Evolutionary conservation across 2,113 vertebrate species (phyloP), one percentile per base, ranked within the genome.

Genomic region (Chrysemys picta): DNA sequence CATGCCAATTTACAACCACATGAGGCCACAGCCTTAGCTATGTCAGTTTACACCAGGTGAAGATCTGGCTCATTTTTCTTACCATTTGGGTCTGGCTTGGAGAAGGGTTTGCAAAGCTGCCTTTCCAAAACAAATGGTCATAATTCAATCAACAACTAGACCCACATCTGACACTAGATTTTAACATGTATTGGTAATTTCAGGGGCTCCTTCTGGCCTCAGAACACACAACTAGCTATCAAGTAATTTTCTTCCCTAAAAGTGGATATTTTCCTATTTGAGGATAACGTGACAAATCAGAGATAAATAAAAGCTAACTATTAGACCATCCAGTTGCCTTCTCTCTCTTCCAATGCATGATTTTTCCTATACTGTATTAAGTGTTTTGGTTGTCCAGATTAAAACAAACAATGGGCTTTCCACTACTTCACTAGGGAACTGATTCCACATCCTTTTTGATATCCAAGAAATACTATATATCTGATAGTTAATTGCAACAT

Each of bases 201-300:
- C 72, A 65, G 8, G 50, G 93, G 14, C 54, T 9, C 65, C 72
- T 87, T 45, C 17, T 75, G 72, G 35, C 82, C 87, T 92, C n/a
- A 83, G 52, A 92, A 91, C 25, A 85, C 7, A 25, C n/a, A 47
- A 2, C 9, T 12, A 49, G 16, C 80, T 93, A 65, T 72, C 53
- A 83, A 89, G 54, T 16, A 90, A 75, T 65, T 90, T 96, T 87
- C 54, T 94, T 54, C 80, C 31, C 47, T 87, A 54, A 52, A 38
- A 69, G n/a, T 8, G 10, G 9, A 0, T 80, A 54, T 89, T 10
- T 88, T 88, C 35, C 53, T 65, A 65, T 83, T 50, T 53, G 88
- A 19, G 29, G 52, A 91, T 45, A 84, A 29, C 1, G 27, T 80
- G 47, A 85, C 62, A 92, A 91, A 94, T 52, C 10, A 93, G 35